Base-by-base conservation (phyloP, 2,113 vertebrate genomes). In the Noturus placidus region DNA sequence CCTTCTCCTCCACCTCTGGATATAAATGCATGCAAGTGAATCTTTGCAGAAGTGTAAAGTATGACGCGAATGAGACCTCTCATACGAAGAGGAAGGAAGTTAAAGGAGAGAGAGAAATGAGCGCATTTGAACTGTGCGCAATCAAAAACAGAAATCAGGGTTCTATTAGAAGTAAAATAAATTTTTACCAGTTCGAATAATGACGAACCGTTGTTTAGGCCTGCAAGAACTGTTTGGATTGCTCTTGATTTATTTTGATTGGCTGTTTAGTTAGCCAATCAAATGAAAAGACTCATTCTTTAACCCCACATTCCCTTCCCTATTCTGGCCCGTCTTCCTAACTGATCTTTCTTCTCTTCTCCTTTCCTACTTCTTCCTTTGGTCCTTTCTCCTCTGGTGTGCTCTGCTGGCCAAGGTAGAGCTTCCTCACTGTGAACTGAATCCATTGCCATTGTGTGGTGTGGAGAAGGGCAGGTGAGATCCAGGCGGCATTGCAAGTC, bases 361-460 rank as follows among this genome's bases (percentile, higher is more conserved):
- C 38, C 30, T 59, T 57, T 15, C 38, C 30, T 2, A 25, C 30
- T 63, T 35, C n/a, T 38, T 46, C 38, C 30, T 59, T 57, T 15
- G n/a, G 27, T 2, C 38, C 56, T 61, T 35, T 33, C 52, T 33
- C 69, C 59, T 82, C 54, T 35, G 35, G 69, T 82, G 35, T 82
- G 25, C 42, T 80, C 46, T 25, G 83, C 72, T 78, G 33, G 42
- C 59, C 50, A 19, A 78, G 82, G 67, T 89, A 42, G 85, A 72
- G 86, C 88, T 86, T 85, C 77, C 63, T 87, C 57, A 59, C 52
- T 5, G 27, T 59, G n/a, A 82, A 6, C 85, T 90, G 59, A 90
- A 90, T 89, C 42, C 69, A 85, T n/a, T n/a, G 76, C 42, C 59
- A 78, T 82, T 89, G 70, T 86, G 38, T 20, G 27, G 38, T 14